phyloP scores from a whole-genome alignment of 2,113 vertebrate genomes.

The Willisornis vidua region DNA sequence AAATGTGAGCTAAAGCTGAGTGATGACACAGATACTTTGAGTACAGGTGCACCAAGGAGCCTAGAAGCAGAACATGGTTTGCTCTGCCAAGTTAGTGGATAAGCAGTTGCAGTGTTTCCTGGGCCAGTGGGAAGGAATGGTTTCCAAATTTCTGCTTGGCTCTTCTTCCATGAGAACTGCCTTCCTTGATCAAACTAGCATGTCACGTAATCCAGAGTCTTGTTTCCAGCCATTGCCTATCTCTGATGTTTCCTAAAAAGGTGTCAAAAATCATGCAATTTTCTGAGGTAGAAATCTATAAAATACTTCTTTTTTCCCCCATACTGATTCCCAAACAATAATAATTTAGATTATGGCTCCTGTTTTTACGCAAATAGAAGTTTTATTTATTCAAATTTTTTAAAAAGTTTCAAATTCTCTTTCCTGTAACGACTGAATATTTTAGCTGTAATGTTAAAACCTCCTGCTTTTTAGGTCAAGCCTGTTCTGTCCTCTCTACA shows the following conservation, averaged over 20 bases:
- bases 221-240: background rate
- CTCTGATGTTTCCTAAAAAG: background rate
- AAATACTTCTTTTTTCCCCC: background rate
- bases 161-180: background rate
- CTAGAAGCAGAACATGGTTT: background rate
- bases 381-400: background rate
- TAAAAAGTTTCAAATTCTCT: background rate
- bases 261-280: background rate
- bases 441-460: background rate
- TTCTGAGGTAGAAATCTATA: background rate
- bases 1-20: background rate
- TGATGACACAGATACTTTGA: background rate
- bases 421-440: background rate
- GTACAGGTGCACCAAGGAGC: background rate
- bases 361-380: background rate
- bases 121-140: background rate
- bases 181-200: background rate
- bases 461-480: conserved; percentile 1
- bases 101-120: background rate
- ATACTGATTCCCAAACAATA: background rate
- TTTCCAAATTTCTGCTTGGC: background rate
- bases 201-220: background rate
- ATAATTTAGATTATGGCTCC: background rate
- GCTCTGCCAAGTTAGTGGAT: background rate
- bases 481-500: background rate